Evolutionary conservation across 2,113 vertebrate species (phyloP), one percentile per base, ranked within the genome.

Genomic region (Protomyctophum bolini): DNA sequence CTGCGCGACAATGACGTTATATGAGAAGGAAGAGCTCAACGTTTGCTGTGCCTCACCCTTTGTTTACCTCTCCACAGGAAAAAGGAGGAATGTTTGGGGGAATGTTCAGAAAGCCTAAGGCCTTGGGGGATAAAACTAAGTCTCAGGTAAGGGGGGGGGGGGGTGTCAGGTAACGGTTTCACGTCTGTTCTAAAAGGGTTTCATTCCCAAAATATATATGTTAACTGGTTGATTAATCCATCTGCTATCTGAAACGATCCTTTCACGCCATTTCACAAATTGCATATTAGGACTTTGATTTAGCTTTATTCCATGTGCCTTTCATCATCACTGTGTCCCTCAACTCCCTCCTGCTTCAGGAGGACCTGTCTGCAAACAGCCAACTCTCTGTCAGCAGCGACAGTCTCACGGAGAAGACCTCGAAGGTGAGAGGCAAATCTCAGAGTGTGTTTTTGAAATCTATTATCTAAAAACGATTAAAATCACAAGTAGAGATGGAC

Each of bases 41-140:
- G 33, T 41, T 41, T 41, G 33, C 33, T 41, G 33, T 41, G 33
- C 33, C 33, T 41, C 33, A 2, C 33, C 5, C 33, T 56, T 4
- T 6, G 14, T 62, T 28, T 1, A 10, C 10, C 6, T 58, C 63
- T 72, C 46, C 33, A 46, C 50, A 88, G 83, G 87, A 86, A 41
- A 87, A 83, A 71, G 78, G 77, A 77, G 88, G 84, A 70, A 10
- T 88, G 33, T 79, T 89, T 1, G 33, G 77, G 4, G 78, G 78
- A 4, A 33, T 88, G 60, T 90, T 90, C 55, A 89, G 49, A 60
- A 84, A 85, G n/a, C 51, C 55, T 12, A 88, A 81, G 33, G 52
- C 58, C 10, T 51, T 71, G 56, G 57, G 11, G 0, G n/a, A 80
- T 9, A 84, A 58, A 65, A 71, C 65, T 66, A 78, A 76, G 54